Evolutionary conservation across 2,888 invertebrate genomes (phyloP).

Genomic region (Crepidodera aurea): DNA sequence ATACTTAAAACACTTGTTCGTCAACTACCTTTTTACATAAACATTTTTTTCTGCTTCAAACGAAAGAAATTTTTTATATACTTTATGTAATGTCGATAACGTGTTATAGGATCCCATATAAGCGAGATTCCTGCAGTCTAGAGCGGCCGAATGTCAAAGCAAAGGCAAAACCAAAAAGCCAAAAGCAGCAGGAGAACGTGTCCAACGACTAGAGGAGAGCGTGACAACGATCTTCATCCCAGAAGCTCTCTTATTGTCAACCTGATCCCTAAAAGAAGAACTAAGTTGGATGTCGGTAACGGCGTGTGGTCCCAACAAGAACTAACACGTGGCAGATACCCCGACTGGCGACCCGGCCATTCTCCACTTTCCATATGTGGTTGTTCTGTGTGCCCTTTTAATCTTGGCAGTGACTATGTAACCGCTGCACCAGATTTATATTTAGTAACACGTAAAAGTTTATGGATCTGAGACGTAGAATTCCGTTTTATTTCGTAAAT

Average conservation of each 20-base stretch:
- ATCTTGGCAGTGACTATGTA: neutral
- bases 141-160: slow-evolving; percentile 8
- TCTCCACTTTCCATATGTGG: slow-evolving; percentile 28
- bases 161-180: slow-evolving; percentile 10
- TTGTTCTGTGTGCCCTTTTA: slow-evolving; percentile 4
- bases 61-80: neutral
- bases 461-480: neutral
- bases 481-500: no score
- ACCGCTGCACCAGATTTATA: neutral
- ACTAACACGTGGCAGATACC: slow-evolving; percentile 46
- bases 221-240: slow-evolving; percentile 25
- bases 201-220: slow-evolving; percentile 23
- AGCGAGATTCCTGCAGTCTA: neutral
- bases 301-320: slow-evolving; percentile 45
- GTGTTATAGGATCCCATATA: slow-evolving; percentile 6
- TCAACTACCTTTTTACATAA: neutral
- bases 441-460: neutral
- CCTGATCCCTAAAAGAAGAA: slow-evolving; percentile 23
- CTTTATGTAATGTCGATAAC: neutral
- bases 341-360: slow-evolving; percentile 16
- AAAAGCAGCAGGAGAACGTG: slow-evolving; percentile 30
- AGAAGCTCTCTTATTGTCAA: slow-evolving; percentile 24
- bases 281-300: neutral
- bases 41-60: neutral
- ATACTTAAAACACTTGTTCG: no score